Conservation (phyloP, 2,888 invertebrate genomes). For the Masnerella sp. region DNA sequence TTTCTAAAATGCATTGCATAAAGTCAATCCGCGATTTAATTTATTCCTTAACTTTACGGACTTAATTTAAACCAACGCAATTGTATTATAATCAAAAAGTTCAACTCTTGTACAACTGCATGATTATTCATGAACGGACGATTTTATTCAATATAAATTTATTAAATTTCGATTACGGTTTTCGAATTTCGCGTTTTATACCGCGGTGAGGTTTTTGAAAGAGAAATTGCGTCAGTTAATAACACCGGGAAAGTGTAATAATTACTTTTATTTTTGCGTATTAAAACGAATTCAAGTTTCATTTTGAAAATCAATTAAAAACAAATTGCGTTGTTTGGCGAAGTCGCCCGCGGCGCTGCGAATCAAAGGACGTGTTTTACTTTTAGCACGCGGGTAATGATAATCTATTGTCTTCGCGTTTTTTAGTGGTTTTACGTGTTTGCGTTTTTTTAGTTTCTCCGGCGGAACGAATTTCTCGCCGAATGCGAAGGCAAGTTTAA, state of each 20-base stretch:
- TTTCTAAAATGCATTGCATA: no score
- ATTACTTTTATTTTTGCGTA: background rate
- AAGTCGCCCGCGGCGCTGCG: background rate
- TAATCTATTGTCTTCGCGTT: slow-evolving; percentile 40
- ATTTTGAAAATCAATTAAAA: slow-evolving; percentile 18
- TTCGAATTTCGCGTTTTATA: no score
- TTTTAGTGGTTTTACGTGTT: slow-evolving; percentile 43
- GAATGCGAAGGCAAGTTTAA: slow-evolving; percentile 29
- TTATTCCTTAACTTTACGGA: no score
- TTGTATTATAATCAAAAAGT: slow-evolving; percentile 1
- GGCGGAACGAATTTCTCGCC: slow-evolving; percentile 23
- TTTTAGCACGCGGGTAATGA: slow-evolving; percentile 32
- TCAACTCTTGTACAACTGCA: background rate
- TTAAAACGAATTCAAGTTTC: background rate
- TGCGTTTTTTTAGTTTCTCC: slow-evolving; percentile 23
- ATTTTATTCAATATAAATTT: background rate
- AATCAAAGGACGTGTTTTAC: slow-evolving; percentile 33
- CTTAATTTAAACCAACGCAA: background rate
- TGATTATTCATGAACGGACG: background rate
- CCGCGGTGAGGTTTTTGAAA: no score
- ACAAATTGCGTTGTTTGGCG: slow-evolving; percentile 14
- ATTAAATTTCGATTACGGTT: background rate
- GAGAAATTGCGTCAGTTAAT: no score
- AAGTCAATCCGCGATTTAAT: no score
- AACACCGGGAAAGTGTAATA: no score